Conservation (phyloP, 2,888 invertebrate species). For the Dicyrtoma fusca region DNA sequence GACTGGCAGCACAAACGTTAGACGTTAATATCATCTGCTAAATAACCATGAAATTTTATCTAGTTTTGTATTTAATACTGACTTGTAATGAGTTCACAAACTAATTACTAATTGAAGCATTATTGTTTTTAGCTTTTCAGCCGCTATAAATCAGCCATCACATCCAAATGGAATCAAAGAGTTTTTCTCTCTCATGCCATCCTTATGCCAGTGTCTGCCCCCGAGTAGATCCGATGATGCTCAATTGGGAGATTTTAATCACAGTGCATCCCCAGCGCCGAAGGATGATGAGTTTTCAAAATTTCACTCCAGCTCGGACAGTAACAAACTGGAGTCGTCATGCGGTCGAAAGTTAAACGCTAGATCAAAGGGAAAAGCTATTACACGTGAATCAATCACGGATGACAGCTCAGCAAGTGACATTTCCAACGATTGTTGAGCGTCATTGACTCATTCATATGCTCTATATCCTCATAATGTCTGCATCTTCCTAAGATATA, state of each 20-base stretch:
- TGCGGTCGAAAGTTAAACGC: background rate
- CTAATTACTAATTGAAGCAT: no score
- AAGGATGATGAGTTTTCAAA: conserved; percentile 23
- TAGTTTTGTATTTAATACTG: background rate
- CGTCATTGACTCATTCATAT: no score
- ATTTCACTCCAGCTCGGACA: background rate
- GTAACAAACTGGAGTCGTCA: background rate
- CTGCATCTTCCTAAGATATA: no score
- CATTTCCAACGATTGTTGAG: conserved; percentile 29
- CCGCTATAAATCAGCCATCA: conserved; percentile 50
- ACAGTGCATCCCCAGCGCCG: background rate
- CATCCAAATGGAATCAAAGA: conserved; percentile 49
- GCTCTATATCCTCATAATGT: no score
- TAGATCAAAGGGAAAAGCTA: background rate
- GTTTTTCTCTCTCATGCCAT: conserved; percentile 50
- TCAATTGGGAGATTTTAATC: conserved; percentile 1
- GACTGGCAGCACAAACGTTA: conserved; percentile 53
- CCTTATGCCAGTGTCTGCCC: conserved; percentile 47
- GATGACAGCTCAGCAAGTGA: conserved; percentile 23
- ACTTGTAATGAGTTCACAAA: background rate
- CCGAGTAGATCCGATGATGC: conserved; percentile 10
- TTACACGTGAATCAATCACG: background rate
- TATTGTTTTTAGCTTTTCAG: conserved; percentile 50
- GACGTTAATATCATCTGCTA: no score
- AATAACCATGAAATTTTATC: background rate